Evolutionary conservation across 2,888 invertebrate species (phyloP).

Genomic region (Drosophila kambysellisi): DNA sequence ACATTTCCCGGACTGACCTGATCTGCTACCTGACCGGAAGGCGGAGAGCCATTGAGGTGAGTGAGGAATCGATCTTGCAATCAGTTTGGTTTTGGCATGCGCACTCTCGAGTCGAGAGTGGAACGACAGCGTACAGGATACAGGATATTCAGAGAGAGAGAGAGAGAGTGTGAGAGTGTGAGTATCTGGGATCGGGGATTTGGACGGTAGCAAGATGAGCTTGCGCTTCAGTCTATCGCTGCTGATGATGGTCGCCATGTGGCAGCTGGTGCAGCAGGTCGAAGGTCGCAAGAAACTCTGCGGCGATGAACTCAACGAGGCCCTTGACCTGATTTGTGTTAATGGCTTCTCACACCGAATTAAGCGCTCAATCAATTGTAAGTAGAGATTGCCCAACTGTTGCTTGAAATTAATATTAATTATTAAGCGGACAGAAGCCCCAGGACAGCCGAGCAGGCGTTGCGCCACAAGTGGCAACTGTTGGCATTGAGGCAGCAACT

Average conservation of each 20-base stretch:
- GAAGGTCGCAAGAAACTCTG: slow-evolving; percentile 64
- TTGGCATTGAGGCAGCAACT: slow-evolving; percentile 38
- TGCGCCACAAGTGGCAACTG: slow-evolving; percentile 42
- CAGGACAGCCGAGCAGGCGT: slow-evolving; percentile 32
- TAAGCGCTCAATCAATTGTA: slow-evolving; percentile 59
- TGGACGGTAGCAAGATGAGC: slow-evolving; percentile 59
- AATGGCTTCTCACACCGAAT: slow-evolving; percentile 64
- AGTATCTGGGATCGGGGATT: slow-evolving; percentile 4
- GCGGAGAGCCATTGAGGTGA: slow-evolving; percentile 40
- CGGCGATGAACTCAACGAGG: slow-evolving; percentile 66
- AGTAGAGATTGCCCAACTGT: slow-evolving; percentile 36
- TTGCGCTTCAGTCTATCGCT: slow-evolving; percentile 53
- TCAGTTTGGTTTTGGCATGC: slow-evolving; percentile 73
- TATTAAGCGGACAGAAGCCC: slow-evolving; percentile 41
- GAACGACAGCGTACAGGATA: slow-evolving; percentile 23
- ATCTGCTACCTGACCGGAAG: slow-evolving; percentile 11
- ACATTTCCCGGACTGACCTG: slow-evolving; percentile 26
- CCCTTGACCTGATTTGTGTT: slow-evolving; percentile 68
- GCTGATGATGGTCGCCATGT: slow-evolving; percentile 57
- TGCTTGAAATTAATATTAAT: slow-evolving; percentile 36
- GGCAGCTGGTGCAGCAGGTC: slow-evolving; percentile 53
- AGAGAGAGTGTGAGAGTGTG: not conserved
- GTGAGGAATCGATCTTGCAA: not conserved
- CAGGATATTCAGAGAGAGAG: slow-evolving; percentile 26
- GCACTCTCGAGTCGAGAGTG: slow-evolving; percentile 35